phyloP scores from a whole-genome alignment of 2,797 vertebrate species.

The Erpetoichthys calabaricus region DNA sequence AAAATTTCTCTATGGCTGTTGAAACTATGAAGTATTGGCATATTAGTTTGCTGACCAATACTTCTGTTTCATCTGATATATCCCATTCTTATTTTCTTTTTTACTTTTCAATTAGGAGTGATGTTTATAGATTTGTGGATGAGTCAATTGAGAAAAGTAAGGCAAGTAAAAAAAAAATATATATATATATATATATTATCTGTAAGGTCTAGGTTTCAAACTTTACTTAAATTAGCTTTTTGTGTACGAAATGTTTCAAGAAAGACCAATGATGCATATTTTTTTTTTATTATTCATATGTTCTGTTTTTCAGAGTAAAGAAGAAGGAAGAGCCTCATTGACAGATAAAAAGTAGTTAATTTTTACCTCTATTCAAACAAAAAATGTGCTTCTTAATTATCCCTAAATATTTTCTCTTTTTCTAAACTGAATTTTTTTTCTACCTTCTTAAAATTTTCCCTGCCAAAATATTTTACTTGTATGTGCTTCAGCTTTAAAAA shows the following conservation, averaged over 20 bases:
- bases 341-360: neutral
- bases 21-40: slow-evolving; percentile 5
- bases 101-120: slow-evolving; percentile 44
- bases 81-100: neutral
- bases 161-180: slow-evolving; percentile 40
- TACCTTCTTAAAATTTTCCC: too few species aligned
- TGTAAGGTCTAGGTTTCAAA: slow-evolving; percentile 1
- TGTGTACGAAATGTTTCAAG: neutral
- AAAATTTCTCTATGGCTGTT: too few species aligned
- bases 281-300: neutral
- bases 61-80: neutral
- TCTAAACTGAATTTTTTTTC: too few species aligned
- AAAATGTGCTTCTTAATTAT: too few species aligned
- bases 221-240: neutral
- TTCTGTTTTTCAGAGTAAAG: neutral
- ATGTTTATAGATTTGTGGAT: slow-evolving; percentile 65
- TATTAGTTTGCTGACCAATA: slow-evolving; percentile 6
- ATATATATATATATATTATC: neutral
- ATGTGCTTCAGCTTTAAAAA: too few species aligned
- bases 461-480: too few species aligned
- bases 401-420: too few species aligned
- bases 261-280: neutral
- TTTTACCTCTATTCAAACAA: too few species aligned
- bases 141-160: slow-evolving; percentile 48
- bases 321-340: neutral